phyloP scores from a whole-genome alignment of 2,888 invertebrate species.

The Athalia rosae region DNA sequence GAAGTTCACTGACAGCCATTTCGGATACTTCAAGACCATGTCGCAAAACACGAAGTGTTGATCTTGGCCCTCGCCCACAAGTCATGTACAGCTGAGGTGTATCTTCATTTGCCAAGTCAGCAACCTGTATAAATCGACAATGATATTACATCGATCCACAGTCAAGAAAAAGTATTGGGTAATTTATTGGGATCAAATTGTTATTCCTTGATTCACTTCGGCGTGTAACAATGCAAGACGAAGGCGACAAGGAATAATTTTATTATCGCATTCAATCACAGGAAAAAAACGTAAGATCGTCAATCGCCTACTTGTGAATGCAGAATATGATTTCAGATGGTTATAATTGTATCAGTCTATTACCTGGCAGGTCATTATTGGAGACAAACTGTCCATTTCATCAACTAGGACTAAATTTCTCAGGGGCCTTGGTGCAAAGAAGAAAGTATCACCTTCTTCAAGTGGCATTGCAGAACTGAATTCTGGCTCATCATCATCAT shows the following conservation, averaged over 20 bases:
- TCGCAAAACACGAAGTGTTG: conserved; percentile 91
- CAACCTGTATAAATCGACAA: conserved; percentile 77
- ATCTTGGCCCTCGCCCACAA: conserved; percentile 96
- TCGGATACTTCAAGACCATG: conserved; percentile 99
- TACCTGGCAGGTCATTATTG: conserved; percentile 87
- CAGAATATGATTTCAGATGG: conserved; percentile 18
- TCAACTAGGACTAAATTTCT: conserved; percentile 97
- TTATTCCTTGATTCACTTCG: conserved; percentile 69
- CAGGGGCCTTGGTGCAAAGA: conserved; percentile 95
- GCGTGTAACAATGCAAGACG: conserved; percentile 63
- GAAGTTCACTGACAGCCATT: conserved; percentile 99
- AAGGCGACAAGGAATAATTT: conserved; percentile 69
- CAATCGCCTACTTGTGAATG: conserved; percentile 64
- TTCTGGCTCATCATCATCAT: conserved; percentile 99
- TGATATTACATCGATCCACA: conserved; percentile 9
- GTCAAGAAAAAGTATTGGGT: neutral
- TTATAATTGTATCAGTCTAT: neutral
- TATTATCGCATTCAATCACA: conserved; percentile 65
- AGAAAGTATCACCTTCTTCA: conserved; percentile 99
- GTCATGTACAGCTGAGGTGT: conserved; percentile 98
- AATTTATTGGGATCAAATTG: conserved; percentile 52
- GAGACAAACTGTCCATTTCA: conserved; percentile 96
- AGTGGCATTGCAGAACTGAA: conserved; percentile 98
- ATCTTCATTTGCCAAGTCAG: conserved; percentile 97
- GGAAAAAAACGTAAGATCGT: conserved; percentile 55